phyloP scores from a whole-genome alignment of 2,113 vertebrate genomes.

The Psophia crepitans region DNA sequence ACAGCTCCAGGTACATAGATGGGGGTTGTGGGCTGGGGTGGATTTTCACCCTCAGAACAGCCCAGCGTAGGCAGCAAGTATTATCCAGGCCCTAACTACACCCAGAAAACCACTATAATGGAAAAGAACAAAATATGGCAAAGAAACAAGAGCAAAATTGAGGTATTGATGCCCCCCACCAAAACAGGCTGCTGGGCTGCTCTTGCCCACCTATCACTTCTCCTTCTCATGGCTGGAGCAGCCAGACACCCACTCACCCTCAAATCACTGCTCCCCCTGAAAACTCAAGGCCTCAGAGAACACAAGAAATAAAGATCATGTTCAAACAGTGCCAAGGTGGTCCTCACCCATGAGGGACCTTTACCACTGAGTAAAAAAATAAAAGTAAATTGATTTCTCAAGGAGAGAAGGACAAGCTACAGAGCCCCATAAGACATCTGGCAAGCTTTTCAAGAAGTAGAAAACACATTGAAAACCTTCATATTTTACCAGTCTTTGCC shows the following conservation, averaged over 20 bases:
- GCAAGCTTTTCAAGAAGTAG: fast-evolving
- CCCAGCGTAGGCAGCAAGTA: background rate
- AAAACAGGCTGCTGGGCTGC: background rate
- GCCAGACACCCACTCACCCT: background rate
- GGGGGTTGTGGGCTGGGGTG: fast-evolving
- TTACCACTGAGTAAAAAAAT: fast-evolving
- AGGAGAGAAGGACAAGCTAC: background rate
- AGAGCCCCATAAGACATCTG: fast-evolving
- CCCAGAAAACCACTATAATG: background rate
- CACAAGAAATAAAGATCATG: fast-evolving
- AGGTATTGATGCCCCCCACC: fast-evolving
- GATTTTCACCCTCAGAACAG: background rate
- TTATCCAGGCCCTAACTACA: background rate
- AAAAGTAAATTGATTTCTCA: too few relatives aligned
- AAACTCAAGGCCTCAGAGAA: background rate
- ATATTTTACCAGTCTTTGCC: background rate
- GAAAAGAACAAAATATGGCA: background rate
- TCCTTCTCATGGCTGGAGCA: background rate
- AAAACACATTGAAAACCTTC: background rate
- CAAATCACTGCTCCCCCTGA: background rate
- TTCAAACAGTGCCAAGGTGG: fast-evolving
- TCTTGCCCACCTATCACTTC: background rate
- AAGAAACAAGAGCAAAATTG: background rate
- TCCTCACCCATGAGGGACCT: fast-evolving
- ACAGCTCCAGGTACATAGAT: background rate